Base-by-base conservation (phyloP, 2,888 invertebrate species). In the Orgyia antiqua region DNA sequence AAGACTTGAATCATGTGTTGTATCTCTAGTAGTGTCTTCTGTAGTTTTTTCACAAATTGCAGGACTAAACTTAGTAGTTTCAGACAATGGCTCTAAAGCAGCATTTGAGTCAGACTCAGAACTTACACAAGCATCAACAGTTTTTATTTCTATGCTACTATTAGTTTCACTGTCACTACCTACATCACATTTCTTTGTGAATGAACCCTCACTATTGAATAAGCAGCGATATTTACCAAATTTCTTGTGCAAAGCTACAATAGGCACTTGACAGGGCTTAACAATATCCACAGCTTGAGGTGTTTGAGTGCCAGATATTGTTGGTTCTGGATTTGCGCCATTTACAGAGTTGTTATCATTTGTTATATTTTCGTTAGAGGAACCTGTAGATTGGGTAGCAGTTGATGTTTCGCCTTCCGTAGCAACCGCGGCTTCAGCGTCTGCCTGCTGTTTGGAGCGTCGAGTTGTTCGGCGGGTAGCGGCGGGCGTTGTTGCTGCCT, bases 171-270 rank as follows among this genome's bases (percentile, higher is more conserved):
- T 86, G 35, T 87, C 84, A 70, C 84, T 86, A 18, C 86, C 74
- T 39, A 77, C 42, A 29, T 87, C 87, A 60, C 68, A 75, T 51
- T 80, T 83, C 40, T 64, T 80, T 36, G 52, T 45, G 20, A 68
- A 67, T 19, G 57, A 51, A 11, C 78, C 76, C 49, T 79, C 83
- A 64, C 61, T 82, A 42, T 76, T 78, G 39, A 86, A 73, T 10
- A 88, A 59, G 52, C 86, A 88, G 18, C 88, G 69, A 52, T 87
- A 88, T 65, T 88, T 88, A 23, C 89, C 88, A 54, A 89, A 88
- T 53, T 88, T 88, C 51, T 89, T 89, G 56, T 88, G 88, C 33
- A 77, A 53, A 31, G 74, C 77, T 47, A 83, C 70, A 27, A 69
- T 45, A 40, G 75, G 76, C 26, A 69, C 58, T 49, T 56, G 63